Evolutionary conservation across 2,888 invertebrate genomes (phyloP).

Genomic region (Alloscopus bannaensis): DNA sequence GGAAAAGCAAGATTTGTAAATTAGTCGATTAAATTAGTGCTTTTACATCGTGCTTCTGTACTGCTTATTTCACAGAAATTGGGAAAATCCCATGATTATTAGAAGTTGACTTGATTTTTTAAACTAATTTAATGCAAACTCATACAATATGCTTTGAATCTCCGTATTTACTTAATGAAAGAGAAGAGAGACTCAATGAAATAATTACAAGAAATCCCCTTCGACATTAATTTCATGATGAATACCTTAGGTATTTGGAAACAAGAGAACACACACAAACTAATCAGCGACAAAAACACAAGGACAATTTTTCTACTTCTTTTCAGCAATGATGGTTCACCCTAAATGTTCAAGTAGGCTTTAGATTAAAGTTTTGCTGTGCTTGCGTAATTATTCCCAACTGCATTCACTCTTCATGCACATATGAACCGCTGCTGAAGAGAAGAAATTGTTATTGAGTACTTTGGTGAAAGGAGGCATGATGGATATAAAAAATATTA

Average conservation of each 20-base stretch:
- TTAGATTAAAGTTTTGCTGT: not conserved
- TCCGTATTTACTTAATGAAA: conserved; percentile 42
- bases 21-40: too few relatives aligned
- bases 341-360: conserved; percentile 11
- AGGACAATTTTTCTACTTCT: not conserved
- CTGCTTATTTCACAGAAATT: too few relatives aligned
- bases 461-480: conserved; percentile 37
- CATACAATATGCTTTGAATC: too few relatives aligned
- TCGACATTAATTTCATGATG: conserved; percentile 33
- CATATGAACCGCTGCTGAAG: conserved; percentile 24
- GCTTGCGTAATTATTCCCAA: conserved; percentile 37
- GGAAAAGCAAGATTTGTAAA: too few relatives aligned
- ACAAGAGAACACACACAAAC: not conserved
- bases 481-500: conserved; percentile 7
- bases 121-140: too few relatives aligned
- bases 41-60: too few relatives aligned
- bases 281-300: conserved; percentile 24
- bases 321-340: not conserved
- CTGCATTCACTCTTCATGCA: conserved; percentile 48
- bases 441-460: conserved; percentile 34
- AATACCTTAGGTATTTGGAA: conserved; percentile 6
- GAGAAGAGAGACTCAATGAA: conserved; percentile 31
- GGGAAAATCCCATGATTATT: too few relatives aligned
- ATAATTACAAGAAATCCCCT: conserved; percentile 43
- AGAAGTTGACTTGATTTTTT: too few relatives aligned